A percentile compares a stretch with the other conserved stretches of the same genome.
These are phyloP conservation scores for Gorsachius magnificus DNA, from an alignment of 2,797 vertebrate species.

Conservation along the genomic window DNA sequence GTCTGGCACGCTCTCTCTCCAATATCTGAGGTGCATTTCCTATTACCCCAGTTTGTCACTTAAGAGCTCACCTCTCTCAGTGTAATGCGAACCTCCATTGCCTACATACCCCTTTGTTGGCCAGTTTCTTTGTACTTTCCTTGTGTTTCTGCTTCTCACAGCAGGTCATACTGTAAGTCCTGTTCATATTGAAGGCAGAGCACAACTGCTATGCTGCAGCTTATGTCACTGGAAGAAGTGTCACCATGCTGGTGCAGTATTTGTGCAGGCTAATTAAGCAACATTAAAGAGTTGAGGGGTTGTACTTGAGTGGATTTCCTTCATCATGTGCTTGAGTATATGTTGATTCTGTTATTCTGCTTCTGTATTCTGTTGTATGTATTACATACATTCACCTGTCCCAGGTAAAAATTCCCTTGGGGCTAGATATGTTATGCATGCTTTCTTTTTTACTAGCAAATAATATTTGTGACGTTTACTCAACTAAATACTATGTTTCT, in stretches of 20 bases:
- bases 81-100: neutral
- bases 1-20: neutral
- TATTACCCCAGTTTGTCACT: neutral
- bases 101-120: neutral
- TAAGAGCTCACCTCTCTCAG: neutral
- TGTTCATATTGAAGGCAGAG: neutral
- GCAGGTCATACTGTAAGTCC: neutral
- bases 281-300: neutral
- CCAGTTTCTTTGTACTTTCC: neutral
- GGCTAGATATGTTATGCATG: neutral
- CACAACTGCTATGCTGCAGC: neutral
- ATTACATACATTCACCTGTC: too few relatives aligned
- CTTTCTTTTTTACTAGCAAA: neutral
- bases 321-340: neutral
- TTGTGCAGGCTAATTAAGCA: neutral
- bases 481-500: neutral
- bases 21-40: neutral
- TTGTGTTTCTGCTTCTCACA: neutral
- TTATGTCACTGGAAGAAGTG: neutral
- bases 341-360: neutral
- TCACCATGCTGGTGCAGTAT: too few relatives aligned
- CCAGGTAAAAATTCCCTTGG: neutral
- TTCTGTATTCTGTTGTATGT: neutral
- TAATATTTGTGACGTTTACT: neutral
- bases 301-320: neutral